Evolutionary conservation across 2,888 invertebrate species (phyloP), one percentile per base, ranked within the genome.

Genomic region (Patella depressa): DNA sequence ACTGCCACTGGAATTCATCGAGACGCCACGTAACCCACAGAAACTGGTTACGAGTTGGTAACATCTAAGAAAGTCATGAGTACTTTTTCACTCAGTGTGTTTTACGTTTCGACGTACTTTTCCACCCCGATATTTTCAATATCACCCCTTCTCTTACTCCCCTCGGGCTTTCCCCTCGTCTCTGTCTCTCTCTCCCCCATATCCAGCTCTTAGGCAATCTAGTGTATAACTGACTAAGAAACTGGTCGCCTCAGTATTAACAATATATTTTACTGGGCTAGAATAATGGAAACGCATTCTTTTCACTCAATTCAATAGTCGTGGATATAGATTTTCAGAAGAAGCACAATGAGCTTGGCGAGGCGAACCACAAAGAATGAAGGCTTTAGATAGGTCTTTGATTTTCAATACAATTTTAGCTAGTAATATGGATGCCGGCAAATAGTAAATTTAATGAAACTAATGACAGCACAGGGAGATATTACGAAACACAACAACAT

Each of bases 261-360:
- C 65, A 65, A 65, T 65, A 65, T 65, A 65, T 65, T 65, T 65
- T 65, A 9, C 19, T 65, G 19, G 65, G 24, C 19, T 65, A 65
- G 65, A 65, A 65, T 65, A 65, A 65, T 65, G 65, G 65, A 65
- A 65, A 65, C 19, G 65, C 65, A 65, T 65, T 65, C 65, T 24
- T 65, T 65, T 65, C 65, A 24, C 65, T 65, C 65, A 24, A 24
- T 65, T 65, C 19, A 65, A 65, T 65, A 65, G 65, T 24, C 19
- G 65, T 15, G 45, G 24, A 65, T 65, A 65, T 65, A 65, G 65
- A 65, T 65, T 65, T 65, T 24, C 19, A 65, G 19, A 19, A 65
- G 19, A 4, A 14, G 65, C 19, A 65, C 65, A 65, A 65, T 65
- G 24, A 9, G 19, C 24, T 65, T 65, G 65, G 24, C 65, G 65